phyloP scores from a whole-genome alignment of 2,113 vertebrate species.

The Gadus chalcogrammus region DNA sequence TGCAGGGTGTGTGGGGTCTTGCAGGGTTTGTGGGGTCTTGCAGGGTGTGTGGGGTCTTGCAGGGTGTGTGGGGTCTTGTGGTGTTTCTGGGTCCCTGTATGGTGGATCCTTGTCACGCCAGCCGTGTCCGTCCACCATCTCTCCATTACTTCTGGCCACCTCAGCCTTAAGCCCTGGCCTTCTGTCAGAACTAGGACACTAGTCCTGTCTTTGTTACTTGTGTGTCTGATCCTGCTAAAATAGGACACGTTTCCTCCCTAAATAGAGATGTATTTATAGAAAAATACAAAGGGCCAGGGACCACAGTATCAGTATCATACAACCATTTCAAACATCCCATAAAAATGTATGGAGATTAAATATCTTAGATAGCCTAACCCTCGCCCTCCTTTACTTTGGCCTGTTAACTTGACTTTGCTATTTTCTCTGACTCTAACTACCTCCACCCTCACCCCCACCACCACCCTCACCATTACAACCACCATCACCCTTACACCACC shows the following conservation, averaged over 20 bases:
- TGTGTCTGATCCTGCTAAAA: constrained; percentile 68
- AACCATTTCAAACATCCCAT: constrained; percentile 12
- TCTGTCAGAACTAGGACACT: constrained; percentile 73
- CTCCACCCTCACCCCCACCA: not conserved
- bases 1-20: too few species aligned
- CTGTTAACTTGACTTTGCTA: not conserved
- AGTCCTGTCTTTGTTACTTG: constrained; percentile 70
- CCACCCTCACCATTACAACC: not conserved
- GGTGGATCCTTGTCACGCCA: constrained; percentile 25
- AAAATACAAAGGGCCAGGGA: constrained; percentile 51
- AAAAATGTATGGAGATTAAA: not conserved
- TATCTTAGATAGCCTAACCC: not conserved
- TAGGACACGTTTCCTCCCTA: constrained; percentile 67
- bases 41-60: constrained; percentile 16
- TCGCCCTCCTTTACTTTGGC: too few species aligned
- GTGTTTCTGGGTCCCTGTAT: not conserved
- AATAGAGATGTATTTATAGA: constrained; percentile 71
- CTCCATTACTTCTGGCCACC: constrained; percentile 44
- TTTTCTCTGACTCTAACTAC: constrained; percentile 6
- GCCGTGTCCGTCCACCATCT: constrained; percentile 34
- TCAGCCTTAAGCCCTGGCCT: constrained; percentile 61
- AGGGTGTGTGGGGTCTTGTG: not conserved
- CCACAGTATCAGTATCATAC: constrained; percentile 29
- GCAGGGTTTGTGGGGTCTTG: not conserved
- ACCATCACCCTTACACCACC: constrained; percentile 53